Percentiles rank a stretch among this genome's conserved stretches.
phyloP scores from a whole-genome alignment of 1,140 invertebrate species.

The Cotesia glomerata region DNA sequence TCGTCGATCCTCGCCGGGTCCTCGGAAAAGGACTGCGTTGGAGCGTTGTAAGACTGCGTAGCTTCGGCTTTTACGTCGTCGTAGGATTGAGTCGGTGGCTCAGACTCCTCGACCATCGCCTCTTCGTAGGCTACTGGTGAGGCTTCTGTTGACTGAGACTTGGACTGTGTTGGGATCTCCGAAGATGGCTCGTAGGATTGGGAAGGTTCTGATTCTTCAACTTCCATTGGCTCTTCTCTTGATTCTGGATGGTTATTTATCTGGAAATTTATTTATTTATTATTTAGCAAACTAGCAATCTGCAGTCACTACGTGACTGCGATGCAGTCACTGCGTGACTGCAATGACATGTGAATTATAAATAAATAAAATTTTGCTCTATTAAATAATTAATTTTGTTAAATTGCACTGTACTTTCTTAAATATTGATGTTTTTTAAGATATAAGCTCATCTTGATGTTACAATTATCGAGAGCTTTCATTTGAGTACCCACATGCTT shows the following conservation, averaged over 20 bases:
- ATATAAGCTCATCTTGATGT: too few relatives aligned
- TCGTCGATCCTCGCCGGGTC: constrained; percentile 49
- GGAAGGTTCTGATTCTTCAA: constrained; percentile 44
- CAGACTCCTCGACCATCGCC: constrained; percentile 44
- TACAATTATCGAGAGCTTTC: too few relatives aligned
- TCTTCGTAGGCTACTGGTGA: constrained; percentile 38
- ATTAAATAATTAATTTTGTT: too few relatives aligned
- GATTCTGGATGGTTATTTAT: background rate
- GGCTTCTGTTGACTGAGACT: constrained; percentile 47
- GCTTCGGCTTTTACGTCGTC: constrained; percentile 49
- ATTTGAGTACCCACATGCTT: too few relatives aligned
- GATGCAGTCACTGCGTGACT: too few relatives aligned
- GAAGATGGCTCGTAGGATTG: constrained; percentile 53
- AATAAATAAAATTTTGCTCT: too few relatives aligned
- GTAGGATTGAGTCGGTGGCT: constrained; percentile 54
- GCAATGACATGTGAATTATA: too few relatives aligned
- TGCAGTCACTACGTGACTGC: too few relatives aligned
- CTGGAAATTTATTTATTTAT: too few relatives aligned
- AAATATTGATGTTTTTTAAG: too few relatives aligned
- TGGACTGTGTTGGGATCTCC: constrained; percentile 56
- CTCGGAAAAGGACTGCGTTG: constrained; percentile 58
- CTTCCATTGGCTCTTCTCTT: constrained; percentile 18
- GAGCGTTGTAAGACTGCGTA: constrained; percentile 49
- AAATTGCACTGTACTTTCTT: too few relatives aligned
- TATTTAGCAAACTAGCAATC: too few relatives aligned